phyloP scores from a whole-genome alignment of 2,888 invertebrate species.

The Drosophila nr. medialis region DNA sequence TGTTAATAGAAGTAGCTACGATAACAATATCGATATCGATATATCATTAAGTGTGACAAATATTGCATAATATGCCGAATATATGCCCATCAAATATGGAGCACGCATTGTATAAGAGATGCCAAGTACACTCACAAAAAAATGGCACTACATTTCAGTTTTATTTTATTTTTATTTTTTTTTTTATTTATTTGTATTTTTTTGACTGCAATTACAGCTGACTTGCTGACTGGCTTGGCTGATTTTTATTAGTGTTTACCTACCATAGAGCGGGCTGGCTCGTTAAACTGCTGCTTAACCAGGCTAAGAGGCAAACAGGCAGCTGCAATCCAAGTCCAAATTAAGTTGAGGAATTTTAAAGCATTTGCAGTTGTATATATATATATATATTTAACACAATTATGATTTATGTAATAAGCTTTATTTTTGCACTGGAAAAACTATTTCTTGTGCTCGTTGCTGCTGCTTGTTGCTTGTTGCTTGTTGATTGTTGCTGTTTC shows the following conservation, averaged over 20 bases:
- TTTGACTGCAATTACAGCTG: not conserved
- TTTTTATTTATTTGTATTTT: no score
- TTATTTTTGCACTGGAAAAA: slow-evolving; percentile 71
- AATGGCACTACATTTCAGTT: not conserved
- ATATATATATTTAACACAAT: slow-evolving; percentile 46
- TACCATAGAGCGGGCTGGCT: slow-evolving; percentile 25
- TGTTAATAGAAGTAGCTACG: slow-evolving; percentile 54
- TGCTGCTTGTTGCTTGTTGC: slow-evolving; percentile 10
- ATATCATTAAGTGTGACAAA: slow-evolving; percentile 58
- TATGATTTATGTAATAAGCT: slow-evolving; percentile 65
- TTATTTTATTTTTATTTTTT: no score
- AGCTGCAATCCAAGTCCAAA: slow-evolving; percentile 37
- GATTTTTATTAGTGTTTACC: slow-evolving; percentile 26
- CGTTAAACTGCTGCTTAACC: slow-evolving; percentile 10
- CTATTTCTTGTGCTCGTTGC: slow-evolving; percentile 41
- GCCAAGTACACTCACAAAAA: not conserved
- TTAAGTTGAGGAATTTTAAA: slow-evolving; percentile 32
- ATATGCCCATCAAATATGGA: slow-evolving; percentile 57
- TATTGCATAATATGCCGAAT: slow-evolving; percentile 45
- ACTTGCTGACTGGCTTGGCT: not conserved
- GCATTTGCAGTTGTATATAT: slow-evolving; percentile 49
- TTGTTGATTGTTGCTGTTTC: slow-evolving; percentile 43
- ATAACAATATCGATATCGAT: slow-evolving; percentile 48
- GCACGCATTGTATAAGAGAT: slow-evolving; percentile 63
- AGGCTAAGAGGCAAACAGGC: slow-evolving; percentile 3